Base-by-base conservation (phyloP, 2,113 vertebrate genomes). In the Eudyptes chrysolophus region DNA sequence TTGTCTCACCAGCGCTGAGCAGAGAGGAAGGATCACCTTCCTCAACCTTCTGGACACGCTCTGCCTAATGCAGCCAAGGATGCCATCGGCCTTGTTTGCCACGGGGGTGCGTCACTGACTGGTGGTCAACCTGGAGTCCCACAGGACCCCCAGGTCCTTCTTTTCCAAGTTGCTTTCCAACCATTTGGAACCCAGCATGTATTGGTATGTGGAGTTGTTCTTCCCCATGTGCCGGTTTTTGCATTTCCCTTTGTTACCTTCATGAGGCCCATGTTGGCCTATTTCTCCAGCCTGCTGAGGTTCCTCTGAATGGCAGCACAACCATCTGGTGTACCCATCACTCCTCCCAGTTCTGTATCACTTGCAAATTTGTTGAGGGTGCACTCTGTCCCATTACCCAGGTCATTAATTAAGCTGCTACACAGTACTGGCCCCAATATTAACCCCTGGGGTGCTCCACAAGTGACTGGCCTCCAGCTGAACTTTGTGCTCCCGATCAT, bases 21-120 rank as follows among this genome's bases (percentile, higher is more conserved):
- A 78, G 26, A 66, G 46, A 5, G 10, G 10, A 26, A 62, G 34
- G 7, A 40, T 48, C 18, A 36, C 20, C 34, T 69, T 13, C 24
- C 6, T 52, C 6, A 2, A n/a, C 32, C 32, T 69, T 11, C n/a
- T 52, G 64, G 26, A 20, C 26, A 16, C 0, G 0, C 11, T 74
- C 16, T 78, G 49, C 36, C 27, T 44, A 18, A 82, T 19, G 24
- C 42, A 70, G 49, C 16, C 3, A 10, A 38, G 40, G 27, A 49
- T 44, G 29, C 21, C 61, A 11, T 13, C 4, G 24, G 20, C 26
- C 19, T 40, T 58, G 13, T 18, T 87, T 95, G 26, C 34, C 81
- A 80, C 10, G 1, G 57, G 72, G 5, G 34, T 11, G 44, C 20
- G 52, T 34, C 36, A 6, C 8, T 75, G 4, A 6, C 10, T 75